Evolutionary conservation across 2,113 vertebrate genomes (phyloP), one percentile per base, ranked within the genome.

Genomic region (Ascaphus truei): DNA sequence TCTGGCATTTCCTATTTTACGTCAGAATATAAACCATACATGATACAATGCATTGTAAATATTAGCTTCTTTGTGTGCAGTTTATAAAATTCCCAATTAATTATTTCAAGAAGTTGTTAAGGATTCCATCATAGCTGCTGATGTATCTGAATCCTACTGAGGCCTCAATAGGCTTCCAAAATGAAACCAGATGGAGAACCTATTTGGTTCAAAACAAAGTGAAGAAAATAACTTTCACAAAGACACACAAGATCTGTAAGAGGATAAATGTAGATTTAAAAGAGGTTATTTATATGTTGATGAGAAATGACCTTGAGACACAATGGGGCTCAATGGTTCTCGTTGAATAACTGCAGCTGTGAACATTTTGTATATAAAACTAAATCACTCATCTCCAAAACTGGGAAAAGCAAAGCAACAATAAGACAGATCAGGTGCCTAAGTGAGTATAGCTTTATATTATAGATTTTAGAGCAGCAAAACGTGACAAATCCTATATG

Each of bases 231-330:
- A 34, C 30, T 48, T 51, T 52, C 26, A 61, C 45, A 25, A 26
- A 52, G 25, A 60, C 1, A 23, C 26, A 30, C n/a, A 27, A 16
- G 23, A 52, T 37, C 36, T 51, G 41, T 27, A 60, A 5, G 5
- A 50, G 13, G 56, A 61, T 61, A 61, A 71, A 71, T 61, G 56
- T 51, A 18, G 57, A 71, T 61, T 37, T 71, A 61, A 61, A 15
- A 61, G 56, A 25, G 33, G 67, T 71, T 71, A 71, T 71, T 71
- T 71, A 71, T 71, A 71, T 71, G 67, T 71, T 71, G 59, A 71
- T 71, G 50, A 50, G 43, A 27, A 41, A 61, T 71, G 67, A 71
- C 67, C 57, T 52, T 52, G 45, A 52, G 57, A 48, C 56, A 51
- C 45, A 48, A 61, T 52, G 36, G 67, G 66, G n/a, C 57, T 45